Percentiles rank a stretch among this genome's conserved stretches.
phyloP scores from a whole-genome alignment of 23 tunicate genomes.

The Halocynthia roretzi region DNA sequence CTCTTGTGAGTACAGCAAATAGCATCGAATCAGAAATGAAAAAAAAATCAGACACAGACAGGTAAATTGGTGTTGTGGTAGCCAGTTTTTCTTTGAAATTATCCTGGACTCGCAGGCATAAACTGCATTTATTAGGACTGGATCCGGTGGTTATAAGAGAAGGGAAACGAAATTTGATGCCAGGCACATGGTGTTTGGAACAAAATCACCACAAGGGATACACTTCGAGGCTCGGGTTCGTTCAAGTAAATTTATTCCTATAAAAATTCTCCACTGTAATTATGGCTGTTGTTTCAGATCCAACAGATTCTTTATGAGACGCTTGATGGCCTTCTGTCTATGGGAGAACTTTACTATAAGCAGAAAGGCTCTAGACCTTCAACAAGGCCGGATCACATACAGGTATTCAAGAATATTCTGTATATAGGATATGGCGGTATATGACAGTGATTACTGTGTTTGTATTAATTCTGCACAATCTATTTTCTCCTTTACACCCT shows the following conservation, averaged over 20 bases:
- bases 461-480: not conserved
- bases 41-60: conserved; percentile 17
- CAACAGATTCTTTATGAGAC: conserved; percentile 48
- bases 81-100: not conserved
- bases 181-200: conserved; percentile 72
- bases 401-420: conserved; percentile 24
- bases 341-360: conserved; percentile 85
- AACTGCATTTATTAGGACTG: conserved; percentile 10
- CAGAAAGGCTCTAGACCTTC: conserved; percentile 57
- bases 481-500: not conserved
- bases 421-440: not conserved
- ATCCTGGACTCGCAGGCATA: not conserved
- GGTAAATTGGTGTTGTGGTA: conserved; percentile 15
- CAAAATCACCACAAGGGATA: conserved; percentile 49
- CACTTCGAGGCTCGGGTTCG: conserved; percentile 49
- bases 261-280: not conserved
- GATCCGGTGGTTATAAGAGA: conserved; percentile 45
- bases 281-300: conserved; percentile 16
- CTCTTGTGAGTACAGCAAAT: conserved; percentile 51
- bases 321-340: conserved; percentile 76
- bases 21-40: conserved; percentile 38
- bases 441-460: not conserved
- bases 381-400: conserved; percentile 70
- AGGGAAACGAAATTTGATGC: conserved; percentile 73
- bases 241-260: not conserved